These are phyloP conservation scores for Steinernema carpocapsae DNA, from an alignment of 2,888 invertebrate species.

Conservation along the genomic window DNA sequence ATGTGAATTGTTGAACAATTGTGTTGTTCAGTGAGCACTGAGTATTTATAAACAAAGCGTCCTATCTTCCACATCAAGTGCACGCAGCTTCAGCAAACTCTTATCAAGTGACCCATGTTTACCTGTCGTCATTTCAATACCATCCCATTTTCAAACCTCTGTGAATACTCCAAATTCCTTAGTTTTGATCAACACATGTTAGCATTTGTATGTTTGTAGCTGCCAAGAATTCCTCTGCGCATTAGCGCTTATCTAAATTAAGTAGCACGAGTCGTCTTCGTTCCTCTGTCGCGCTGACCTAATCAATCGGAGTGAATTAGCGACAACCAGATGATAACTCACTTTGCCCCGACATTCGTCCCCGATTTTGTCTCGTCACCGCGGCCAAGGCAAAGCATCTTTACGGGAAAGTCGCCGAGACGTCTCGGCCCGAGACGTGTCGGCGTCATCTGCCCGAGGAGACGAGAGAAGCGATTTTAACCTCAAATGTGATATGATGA, in stretches of 20 bases:
- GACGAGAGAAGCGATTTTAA: slow-evolving; percentile 7
- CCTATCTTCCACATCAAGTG: too few species aligned
- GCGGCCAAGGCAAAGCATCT: not conserved
- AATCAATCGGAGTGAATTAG: not conserved
- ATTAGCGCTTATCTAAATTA: not conserved
- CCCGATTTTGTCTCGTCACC: not conserved
- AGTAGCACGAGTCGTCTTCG: too few species aligned
- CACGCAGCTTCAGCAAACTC: too few species aligned
- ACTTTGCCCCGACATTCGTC: slow-evolving; percentile 11
- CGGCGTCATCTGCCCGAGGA: slow-evolving; percentile 26
- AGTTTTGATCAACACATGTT: not conserved
- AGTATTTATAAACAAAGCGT: too few species aligned
- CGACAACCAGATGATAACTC: slow-evolving; percentile 8
- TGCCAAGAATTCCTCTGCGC: slow-evolving; percentile 12
- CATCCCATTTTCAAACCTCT: not conserved
- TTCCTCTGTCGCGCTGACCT: not conserved
- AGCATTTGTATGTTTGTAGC: slow-evolving; percentile 20
- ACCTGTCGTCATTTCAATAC: not conserved
- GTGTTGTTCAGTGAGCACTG: too few species aligned
- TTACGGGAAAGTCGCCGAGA: too few species aligned
- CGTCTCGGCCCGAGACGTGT: slow-evolving; percentile 24
- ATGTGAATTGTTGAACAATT: too few species aligned
- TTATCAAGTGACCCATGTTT: not conserved
- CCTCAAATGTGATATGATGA: slow-evolving; percentile 32
- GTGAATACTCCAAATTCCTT: not conserved